Percentiles rank a stretch among this genome's conserved stretches.
phyloP scores from a whole-genome alignment of 2,113 vertebrate genomes.

The Nothocercus julius region DNA sequence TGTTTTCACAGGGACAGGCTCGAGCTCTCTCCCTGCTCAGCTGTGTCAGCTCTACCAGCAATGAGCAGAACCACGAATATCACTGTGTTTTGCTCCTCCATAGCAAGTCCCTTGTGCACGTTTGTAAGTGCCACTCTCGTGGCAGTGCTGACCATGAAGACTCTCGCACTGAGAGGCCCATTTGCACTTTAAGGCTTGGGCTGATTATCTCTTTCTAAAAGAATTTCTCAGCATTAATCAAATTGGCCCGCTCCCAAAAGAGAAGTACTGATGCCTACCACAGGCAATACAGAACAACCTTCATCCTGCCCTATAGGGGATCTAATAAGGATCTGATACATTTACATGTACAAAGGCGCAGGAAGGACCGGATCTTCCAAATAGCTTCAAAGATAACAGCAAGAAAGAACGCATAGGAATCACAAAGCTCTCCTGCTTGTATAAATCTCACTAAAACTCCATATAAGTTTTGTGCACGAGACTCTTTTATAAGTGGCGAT shows the following conservation, averaged over 20 bases:
- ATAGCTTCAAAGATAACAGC: background rate
- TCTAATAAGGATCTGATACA: background rate
- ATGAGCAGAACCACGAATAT: background rate
- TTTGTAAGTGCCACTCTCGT: constrained; percentile 17
- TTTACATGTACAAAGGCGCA: background rate
- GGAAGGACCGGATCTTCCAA: constrained; percentile 19
- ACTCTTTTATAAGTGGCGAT: background rate
- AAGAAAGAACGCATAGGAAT: background rate
- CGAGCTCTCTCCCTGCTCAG: background rate
- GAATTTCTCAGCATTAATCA: constrained; percentile 31
- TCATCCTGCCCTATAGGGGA: background rate
- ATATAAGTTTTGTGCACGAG: background rate
- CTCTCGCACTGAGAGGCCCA: constrained; percentile 17
- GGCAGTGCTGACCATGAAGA: background rate
- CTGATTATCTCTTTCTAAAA: constrained; percentile 26
- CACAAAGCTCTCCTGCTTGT: background rate
- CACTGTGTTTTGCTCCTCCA: constrained; percentile 8
- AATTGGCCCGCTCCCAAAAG: constrained; percentile 17
- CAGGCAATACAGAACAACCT: background rate
- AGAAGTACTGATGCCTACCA: background rate
- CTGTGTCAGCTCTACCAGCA: constrained; percentile 15
- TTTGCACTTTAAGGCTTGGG: background rate
- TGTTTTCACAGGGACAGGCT: background rate
- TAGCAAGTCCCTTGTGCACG: background rate
- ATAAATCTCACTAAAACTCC: background rate